Base-by-base conservation (phyloP, 2,113 vertebrate species). In the Actenoides hombroni region DNA sequence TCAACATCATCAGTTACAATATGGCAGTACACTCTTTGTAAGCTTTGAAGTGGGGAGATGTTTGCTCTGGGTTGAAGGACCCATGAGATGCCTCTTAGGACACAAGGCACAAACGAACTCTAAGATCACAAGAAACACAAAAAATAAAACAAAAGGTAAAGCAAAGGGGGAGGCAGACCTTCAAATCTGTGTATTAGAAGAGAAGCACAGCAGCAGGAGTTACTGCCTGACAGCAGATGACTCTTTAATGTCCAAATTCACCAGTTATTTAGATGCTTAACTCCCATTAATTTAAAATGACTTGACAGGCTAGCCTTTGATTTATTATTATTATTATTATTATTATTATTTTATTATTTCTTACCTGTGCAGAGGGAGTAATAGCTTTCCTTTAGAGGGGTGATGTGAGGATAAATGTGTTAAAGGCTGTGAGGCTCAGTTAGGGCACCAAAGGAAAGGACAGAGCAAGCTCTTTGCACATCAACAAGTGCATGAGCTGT, bases 1-100 rank as follows among this genome's bases (percentile, higher is more conserved):
- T 40, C 40, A 40, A 40, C 39, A 40, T 83, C 20, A 40, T 26
- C 33, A 29, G 16, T 35, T 69, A 59, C 40, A 61, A 94, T 4
- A 10, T 2, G 1, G 14, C 3, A 69, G 26, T 0, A 0, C 3
- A 8, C 13, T 56, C 25, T 88, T 40, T 49, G 19, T 70, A 60
- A 23, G 18, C 7, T 76, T 25, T 15, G 25, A 77, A 77, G 17
- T 11, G 17, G 13, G 6, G 11, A 57, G 29, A 28, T 71, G 26
- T 31, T 78, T 33, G 15, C 15, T 39, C 12, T 46, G 33, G 23
- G 35, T 33, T 29, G 46, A 85, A 61, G 51, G 26, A 89, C 9
- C 10, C 20, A 6, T 39, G 33, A 18, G 31, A 33, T 33, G 31
- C 14, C 19, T 56, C 5, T 65, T 42, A 25, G 18, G 15, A 71